Evolutionary conservation across 2,113 vertebrate genomes (phyloP).

Genomic region (Hemichromis elongatus): DNA sequence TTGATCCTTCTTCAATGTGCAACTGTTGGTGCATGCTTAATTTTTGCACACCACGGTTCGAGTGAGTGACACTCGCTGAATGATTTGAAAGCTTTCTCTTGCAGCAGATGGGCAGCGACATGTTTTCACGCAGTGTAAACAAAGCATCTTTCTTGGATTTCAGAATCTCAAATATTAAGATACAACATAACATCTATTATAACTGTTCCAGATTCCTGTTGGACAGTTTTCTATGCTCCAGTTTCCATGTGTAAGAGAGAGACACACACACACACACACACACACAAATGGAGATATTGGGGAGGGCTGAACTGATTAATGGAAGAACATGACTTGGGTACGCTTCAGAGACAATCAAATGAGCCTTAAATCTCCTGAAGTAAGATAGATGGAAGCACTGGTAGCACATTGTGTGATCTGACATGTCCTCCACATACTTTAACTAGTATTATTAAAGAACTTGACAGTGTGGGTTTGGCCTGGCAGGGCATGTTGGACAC

Average conservation of each 20-base stretch:
- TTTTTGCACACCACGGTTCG: background rate
- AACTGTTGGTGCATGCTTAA: background rate
- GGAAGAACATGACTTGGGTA: background rate
- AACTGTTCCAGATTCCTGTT: background rate
- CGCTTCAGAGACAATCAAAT: conserved; percentile 30
- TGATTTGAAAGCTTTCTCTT: background rate
- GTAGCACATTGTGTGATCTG: conserved; percentile 44
- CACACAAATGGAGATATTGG: conserved; percentile 6
- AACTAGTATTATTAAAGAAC: conserved; percentile 35
- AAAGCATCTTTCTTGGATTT: background rate
- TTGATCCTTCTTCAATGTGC: background rate
- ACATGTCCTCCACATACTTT: conserved; percentile 42
- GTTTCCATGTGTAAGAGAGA: background rate
- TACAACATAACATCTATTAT: background rate
- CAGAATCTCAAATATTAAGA: background rate
- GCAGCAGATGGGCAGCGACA: background rate
- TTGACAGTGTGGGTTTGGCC: conserved; percentile 37
- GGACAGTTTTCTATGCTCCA: background rate
- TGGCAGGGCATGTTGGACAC: conserved; percentile 40
- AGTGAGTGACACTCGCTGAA: background rate
- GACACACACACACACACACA: background rate
- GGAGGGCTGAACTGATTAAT: background rate
- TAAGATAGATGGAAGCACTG: conserved; percentile 28
- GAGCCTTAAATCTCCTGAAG: conserved; percentile 25
- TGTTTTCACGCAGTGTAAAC: background rate